phyloP scores from a whole-genome alignment of 2,113 vertebrate species.

The Myiopsitta monachus region DNA sequence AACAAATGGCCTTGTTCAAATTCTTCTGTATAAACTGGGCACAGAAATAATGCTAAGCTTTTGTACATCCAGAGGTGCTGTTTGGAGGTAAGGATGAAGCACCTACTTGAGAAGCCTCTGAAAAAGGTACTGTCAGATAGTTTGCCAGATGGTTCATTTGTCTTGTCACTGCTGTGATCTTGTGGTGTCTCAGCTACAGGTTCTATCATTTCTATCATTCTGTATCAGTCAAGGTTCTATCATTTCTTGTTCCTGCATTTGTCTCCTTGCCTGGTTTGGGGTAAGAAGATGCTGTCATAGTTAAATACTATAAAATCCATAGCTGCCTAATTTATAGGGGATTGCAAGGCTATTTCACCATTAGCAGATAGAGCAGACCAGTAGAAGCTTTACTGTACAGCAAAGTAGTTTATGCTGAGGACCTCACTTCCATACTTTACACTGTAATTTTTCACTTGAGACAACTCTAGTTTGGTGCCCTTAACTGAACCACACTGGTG shows the following conservation, averaged over 20 bases:
- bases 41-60: neutral
- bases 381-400: neutral
- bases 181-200: neutral
- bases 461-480: neutral
- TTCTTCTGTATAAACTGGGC: neutral
- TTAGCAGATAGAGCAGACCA: neutral
- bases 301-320: neutral
- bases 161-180: accelerated
- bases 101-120: neutral
- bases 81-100: neutral
- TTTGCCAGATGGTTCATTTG: neutral
- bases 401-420: neutral
- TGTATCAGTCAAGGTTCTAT: neutral
- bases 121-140: neutral
- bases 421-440: too few species aligned
- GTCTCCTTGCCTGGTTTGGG: neutral
- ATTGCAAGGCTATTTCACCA: neutral
- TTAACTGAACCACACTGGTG: neutral
- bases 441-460: neutral
- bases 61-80: neutral
- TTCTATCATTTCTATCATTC: neutral
- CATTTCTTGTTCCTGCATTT: neutral
- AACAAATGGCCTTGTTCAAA: neutral
- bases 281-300: neutral
- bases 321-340: neutral